Conservation (phyloP, 1,140 invertebrate species). For the Drosophila ananassae region DNA sequence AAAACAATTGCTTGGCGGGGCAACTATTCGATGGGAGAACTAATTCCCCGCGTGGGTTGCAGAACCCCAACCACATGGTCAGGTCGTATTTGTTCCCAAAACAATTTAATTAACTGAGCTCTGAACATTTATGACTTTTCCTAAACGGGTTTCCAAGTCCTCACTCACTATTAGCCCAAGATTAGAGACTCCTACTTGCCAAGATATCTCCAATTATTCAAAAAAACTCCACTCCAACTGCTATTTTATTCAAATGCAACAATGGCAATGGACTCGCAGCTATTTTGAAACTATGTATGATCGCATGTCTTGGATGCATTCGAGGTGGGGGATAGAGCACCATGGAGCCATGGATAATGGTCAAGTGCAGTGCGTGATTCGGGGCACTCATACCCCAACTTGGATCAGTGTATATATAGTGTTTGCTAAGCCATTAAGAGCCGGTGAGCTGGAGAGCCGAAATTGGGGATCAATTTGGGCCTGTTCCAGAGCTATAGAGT, state of each 20-base stretch:
- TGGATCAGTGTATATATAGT: background rate
- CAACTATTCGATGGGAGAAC: conserved; percentile 23
- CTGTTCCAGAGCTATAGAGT: conserved; percentile 17
- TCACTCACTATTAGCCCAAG: too few species aligned
- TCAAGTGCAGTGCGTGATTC: conserved; percentile 53
- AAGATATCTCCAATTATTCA: background rate
- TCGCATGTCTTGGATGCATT: conserved; percentile 51
- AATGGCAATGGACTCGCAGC: conserved; percentile 46
- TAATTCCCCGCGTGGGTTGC: conserved; percentile 24
- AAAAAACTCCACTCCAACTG: conserved; percentile 10
- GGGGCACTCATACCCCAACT: conserved; percentile 20
- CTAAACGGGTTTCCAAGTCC: too few species aligned
- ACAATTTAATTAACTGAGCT: conserved; percentile 22
- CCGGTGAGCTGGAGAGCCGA: background rate
- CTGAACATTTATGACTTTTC: background rate
- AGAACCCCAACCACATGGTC: conserved; percentile 25
- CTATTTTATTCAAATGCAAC: conserved; percentile 45
- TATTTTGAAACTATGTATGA: conserved; percentile 22
- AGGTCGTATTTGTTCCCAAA: conserved; percentile 24
- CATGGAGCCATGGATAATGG: conserved; percentile 43
- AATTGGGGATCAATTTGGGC: conserved; percentile 47
- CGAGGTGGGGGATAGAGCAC: conserved; percentile 25
- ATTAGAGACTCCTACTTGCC: too few species aligned
- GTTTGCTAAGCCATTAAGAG: conserved; percentile 49
- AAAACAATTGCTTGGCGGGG: conserved; percentile 43